These are phyloP conservation scores for Psilanteris sp. DNA, from an alignment of 1,140 invertebrate genomes.

Conservation along the genomic window DNA sequence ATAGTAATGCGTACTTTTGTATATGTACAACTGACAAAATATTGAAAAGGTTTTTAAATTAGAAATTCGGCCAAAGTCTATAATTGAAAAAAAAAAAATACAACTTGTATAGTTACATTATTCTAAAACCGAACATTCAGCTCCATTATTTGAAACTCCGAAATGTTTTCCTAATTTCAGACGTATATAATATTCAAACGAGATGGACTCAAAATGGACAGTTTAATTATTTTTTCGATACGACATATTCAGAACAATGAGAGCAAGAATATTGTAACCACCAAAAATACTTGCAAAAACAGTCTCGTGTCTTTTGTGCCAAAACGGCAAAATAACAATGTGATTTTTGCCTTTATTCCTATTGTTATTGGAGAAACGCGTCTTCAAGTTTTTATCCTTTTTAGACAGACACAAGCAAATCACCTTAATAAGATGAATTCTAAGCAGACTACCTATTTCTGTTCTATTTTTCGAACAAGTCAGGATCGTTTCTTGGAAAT, in stretches of 20 bases:
- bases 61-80: no score
- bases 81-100: no score
- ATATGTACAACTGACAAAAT: no score
- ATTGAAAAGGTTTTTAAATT: no score
- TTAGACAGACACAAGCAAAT: conserved; percentile 23
- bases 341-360: conserved; percentile 15
- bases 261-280: neutral
- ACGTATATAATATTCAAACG: no score
- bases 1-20: no score
- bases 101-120: no score
- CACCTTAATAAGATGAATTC: conserved; percentile 41
- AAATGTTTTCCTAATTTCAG: no score
- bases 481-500: conserved; percentile 35
- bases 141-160: no score
- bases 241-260: conserved; percentile 14
- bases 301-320: conserved; percentile 42
- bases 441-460: conserved; percentile 22
- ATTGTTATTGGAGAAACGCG: conserved; percentile 10
- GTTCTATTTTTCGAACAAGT: conserved; percentile 17
- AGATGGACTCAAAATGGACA: no score
- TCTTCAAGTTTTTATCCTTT: conserved; percentile 9
- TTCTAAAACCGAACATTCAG: no score
- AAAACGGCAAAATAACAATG: conserved; percentile 8
- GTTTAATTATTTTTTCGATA: conserved; percentile 28
- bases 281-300: conserved; percentile 7